These are phyloP conservation scores for Monarcha castaneiventris DNA, from an alignment of 2,113 vertebrate genomes.

Conservation along the genomic window DNA sequence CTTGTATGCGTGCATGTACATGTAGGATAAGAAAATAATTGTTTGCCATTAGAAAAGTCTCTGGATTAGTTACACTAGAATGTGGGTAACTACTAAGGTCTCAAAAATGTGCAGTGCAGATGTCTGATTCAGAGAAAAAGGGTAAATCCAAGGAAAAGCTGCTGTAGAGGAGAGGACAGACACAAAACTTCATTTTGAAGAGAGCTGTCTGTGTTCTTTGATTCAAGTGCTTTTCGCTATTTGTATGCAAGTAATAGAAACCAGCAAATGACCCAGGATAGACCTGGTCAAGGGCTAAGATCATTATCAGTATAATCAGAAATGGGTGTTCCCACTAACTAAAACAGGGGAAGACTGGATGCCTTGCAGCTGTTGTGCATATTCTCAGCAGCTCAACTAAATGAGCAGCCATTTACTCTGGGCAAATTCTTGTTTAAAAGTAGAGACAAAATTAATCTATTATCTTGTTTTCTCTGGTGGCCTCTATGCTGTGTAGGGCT, in stretches of 20 bases:
- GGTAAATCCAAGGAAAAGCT: neutral
- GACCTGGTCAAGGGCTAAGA: neutral
- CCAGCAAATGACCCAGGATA: neutral
- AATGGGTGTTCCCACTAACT: neutral
- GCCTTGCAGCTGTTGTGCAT: neutral
- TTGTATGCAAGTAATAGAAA: neutral
- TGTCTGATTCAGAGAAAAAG: neutral
- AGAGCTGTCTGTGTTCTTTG: neutral
- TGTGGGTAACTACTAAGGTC: neutral
- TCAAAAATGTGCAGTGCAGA: neutral
- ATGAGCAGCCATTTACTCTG: neutral
- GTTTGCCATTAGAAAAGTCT: neutral
- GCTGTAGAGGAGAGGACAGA: neutral
- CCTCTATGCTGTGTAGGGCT: neutral
- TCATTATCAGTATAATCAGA: neutral
- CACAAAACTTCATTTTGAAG: neutral
- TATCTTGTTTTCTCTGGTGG: neutral
- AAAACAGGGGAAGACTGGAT: neutral
- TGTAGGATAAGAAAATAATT: neutral
- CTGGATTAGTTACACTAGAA: neutral
- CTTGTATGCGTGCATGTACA: neutral
- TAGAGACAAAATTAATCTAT: neutral
- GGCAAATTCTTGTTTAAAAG: neutral
- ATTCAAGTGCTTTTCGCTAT: neutral
- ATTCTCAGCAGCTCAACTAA: neutral